Evolutionary conservation across 92 coral and sea anemone genomes (phyloP), one percentile per base, ranked within the genome.

Genomic region (Porites divaricata): DNA sequence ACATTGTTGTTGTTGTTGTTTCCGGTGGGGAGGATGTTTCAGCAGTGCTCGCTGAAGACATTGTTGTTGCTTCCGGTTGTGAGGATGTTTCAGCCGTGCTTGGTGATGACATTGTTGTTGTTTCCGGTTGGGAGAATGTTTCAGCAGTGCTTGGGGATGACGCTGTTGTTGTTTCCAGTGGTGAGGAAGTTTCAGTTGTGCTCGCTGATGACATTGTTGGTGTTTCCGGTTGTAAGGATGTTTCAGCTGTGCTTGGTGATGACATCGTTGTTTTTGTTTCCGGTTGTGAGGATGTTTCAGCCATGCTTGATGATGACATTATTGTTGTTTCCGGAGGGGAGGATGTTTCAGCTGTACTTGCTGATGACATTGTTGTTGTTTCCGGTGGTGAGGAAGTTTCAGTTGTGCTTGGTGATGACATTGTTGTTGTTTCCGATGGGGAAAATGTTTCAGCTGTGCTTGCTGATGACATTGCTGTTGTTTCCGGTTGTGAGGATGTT

Each of bases 261-360:
- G 51, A 4, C 8, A 12, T 7, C 4, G 73, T 35, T 23, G 70
- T 74, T 41, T 59, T 23, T 53, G 88, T 11, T 17, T 63, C 51
- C 24, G 54, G 69, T 26, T 66, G 4, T 0, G 72, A 69, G 1
- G 61, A 15, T 64, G 76, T 50, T 4, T 26, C 22, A 22, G 67
- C 28, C 21, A 15, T 54, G n/a, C 61, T 62, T 48, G 58, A 24
- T 8, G 56, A 8, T 6, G 74, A 51, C 12, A 41, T 22, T 35
- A 56, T 21, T 25, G 77, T 52, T 63, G 87, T 24, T 19, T 10
- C 50, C 6, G 85, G 48, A 65, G 74, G 48, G 41, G 17, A 63
- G 1, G 77, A 23, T 17, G 91, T 64, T 61, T 80, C 65, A 45
- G 80, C 25, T 19, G 67, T 50, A 20, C 72, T 56, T 19, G 79